These are phyloP conservation scores for Drosophila neonasuta DNA, from an alignment of 2,888 invertebrate genomes.

Conservation along the genomic window DNA sequence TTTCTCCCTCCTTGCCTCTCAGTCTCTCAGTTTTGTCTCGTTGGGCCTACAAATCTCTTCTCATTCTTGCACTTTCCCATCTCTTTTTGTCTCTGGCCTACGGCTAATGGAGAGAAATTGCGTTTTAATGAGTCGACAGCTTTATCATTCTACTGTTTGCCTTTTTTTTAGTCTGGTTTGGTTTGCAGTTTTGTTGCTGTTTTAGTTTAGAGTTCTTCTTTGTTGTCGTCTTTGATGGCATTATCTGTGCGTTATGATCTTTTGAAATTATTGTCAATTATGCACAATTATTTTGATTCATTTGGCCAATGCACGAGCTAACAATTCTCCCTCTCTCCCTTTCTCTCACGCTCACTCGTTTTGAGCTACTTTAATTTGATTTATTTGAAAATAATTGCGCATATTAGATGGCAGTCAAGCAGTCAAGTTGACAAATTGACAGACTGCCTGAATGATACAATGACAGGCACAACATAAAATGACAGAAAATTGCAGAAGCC, in stretches of 20 bases:
- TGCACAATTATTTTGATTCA: conserved; percentile 41
- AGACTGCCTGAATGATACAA: conserved; percentile 26
- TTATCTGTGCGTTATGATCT: conserved; percentile 37
- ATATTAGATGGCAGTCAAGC: conserved; percentile 27
- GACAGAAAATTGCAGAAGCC: conserved; percentile 34
- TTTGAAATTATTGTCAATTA: conserved; percentile 51
- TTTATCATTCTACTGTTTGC: conserved; percentile 49
- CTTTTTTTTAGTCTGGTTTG: conserved; percentile 8
- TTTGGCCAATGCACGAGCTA: conserved; percentile 13
- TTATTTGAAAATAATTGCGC: conserved; percentile 55
- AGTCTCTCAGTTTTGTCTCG: conserved; percentile 11
- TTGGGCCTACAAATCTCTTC: conserved; percentile 34
- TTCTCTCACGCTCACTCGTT: not conserved
- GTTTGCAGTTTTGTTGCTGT: conserved; percentile 1
- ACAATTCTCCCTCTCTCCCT: not conserved
- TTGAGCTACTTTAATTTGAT: conserved; percentile 40
- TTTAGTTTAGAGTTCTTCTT: conserved; percentile 15
- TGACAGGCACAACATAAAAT: conserved; percentile 34
- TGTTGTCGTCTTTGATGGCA: conserved; percentile 16
- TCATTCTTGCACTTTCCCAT: not conserved
- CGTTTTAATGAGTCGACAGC: conserved; percentile 74
- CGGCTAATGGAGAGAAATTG: conserved; percentile 72
- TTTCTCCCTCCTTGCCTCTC: not conserved
- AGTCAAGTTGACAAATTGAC: conserved; percentile 28
- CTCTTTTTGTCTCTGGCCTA: conserved; percentile 8